phyloP scores from a whole-genome alignment of 2,888 invertebrate genomes.

The Drosophila birchii region DNA sequence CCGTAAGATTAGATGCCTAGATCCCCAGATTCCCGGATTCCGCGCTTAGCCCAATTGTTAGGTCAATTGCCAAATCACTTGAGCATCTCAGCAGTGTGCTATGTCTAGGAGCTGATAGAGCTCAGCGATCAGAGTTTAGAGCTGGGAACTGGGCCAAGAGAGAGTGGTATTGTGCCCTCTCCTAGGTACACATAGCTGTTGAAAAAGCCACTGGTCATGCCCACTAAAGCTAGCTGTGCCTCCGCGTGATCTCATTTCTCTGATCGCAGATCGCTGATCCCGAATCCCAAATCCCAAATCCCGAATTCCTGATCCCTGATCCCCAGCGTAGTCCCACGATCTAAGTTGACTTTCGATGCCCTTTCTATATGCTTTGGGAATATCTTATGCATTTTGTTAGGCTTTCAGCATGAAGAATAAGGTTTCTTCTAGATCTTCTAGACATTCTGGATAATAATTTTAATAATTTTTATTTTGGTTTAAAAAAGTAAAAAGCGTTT shows the following conservation, averaged over 20 bases:
- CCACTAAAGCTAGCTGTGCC: conserved; percentile 51
- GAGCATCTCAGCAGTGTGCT: conserved; percentile 24
- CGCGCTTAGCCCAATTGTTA: conserved; percentile 67
- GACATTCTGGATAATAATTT: no score
- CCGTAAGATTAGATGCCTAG: conserved; percentile 57
- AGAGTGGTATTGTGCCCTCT: not conserved
- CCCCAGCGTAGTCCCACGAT: no score
- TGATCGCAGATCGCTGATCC: conserved; percentile 2
- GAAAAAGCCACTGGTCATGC: conserved; percentile 50
- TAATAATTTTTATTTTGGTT: no score
- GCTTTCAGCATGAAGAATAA: not conserved
- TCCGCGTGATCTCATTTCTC: conserved; percentile 21
- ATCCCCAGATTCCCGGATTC: conserved; percentile 30
- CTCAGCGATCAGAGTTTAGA: not conserved
- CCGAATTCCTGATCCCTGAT: not conserved
- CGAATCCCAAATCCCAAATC: not conserved
- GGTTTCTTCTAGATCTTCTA: not conserved
- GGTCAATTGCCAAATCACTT: conserved; percentile 74
- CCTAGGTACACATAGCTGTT: conserved; percentile 21
- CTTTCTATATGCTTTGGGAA: not conserved
- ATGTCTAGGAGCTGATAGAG: not conserved
- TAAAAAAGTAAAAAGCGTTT: no score
- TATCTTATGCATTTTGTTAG: no score
- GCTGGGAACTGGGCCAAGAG: conserved; percentile 5
- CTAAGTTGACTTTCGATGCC: no score